Evolutionary conservation across 2,888 invertebrate genomes (phyloP), one percentile per base, ranked within the genome.

Genomic region (Acanthosepion esculentum): DNA sequence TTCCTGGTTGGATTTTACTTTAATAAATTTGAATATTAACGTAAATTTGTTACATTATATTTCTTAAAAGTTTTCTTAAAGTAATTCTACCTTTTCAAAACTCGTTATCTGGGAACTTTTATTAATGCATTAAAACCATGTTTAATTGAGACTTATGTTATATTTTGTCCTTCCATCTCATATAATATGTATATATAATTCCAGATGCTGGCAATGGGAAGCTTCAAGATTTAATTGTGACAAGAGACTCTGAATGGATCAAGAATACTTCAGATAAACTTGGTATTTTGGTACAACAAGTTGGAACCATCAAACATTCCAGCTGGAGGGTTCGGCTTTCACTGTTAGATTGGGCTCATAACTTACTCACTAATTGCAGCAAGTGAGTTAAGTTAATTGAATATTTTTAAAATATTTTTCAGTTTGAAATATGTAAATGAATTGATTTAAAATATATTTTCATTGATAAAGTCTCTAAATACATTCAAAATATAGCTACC

Each of bases 321-420:
- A 96, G 96, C 95, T 97, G 97, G 97, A 95, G 96, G 78, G 97
- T 97, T 0, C 94, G 97, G 94, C 95, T 95, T 23, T 95, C 96
- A 15, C 95, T 97, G n/a, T 96, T 96, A 18, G 96, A 96, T 48
- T 96, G 96, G 96, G 96, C 96, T 6, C 96, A 96, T 78, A 94
- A 95, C 33, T 94, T 97, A 92, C 95, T 97, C 26, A 95, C 95
- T 15, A 95, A 96, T 26, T 97, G 97, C 95, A 95, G 95, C 91
- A 96, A 95, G 97, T 97, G 95, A 94, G 95, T 91, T 92, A 20
- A 26, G 20, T 26, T 29, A 93, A n/a, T 48, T 53, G 6, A 50
- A 48, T 41, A 33, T 29, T 23, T 93, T 50, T n/a, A 55, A 94
- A 78, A 26, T 41, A 5, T 48, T 55, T 41, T 91, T 64, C 41